phyloP scores from a whole-genome alignment of 2,113 vertebrate genomes.

The Aviceda subcristata region DNA sequence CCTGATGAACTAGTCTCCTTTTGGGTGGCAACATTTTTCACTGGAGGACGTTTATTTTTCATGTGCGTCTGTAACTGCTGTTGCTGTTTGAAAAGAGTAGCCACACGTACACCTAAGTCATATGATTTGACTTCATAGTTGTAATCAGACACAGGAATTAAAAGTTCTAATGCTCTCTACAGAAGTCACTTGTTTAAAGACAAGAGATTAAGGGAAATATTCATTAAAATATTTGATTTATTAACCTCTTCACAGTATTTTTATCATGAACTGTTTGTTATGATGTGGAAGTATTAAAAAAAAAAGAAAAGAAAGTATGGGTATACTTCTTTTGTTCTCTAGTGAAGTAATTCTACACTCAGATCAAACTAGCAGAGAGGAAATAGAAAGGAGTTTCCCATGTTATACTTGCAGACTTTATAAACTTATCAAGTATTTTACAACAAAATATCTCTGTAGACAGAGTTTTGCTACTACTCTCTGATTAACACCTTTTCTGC shows the following conservation, averaged over 20 bases:
- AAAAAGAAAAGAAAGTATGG: not conserved
- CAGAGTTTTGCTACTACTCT: not conserved
- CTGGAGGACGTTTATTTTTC: slow-evolving; percentile 86
- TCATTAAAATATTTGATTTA: not conserved
- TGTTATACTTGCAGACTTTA: not conserved
- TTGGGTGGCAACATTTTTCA: slow-evolving; percentile 91
- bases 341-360: not conserved
- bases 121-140: not conserved
- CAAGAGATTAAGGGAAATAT: not conserved
- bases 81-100: slow-evolving; percentile 44
- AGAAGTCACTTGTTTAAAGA: not conserved
- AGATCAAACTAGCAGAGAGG: not conserved
- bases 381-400: not conserved
- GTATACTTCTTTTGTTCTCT: not conserved
- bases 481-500: not conserved
- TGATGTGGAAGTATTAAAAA: not conserved
- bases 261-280: not conserved
- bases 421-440: not conserved
- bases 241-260: not conserved
- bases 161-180: not conserved
- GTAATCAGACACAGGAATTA: not conserved
- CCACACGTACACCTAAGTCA: not conserved
- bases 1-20: slow-evolving; percentile 92
- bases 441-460: not conserved
- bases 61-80: slow-evolving; percentile 78